Percentiles rank a stretch among this genome's conserved stretches.
Evolutionary conservation across 2,797 vertebrate genomes (phyloP).

Genomic region (Philypnodon macrostomus): DNA sequence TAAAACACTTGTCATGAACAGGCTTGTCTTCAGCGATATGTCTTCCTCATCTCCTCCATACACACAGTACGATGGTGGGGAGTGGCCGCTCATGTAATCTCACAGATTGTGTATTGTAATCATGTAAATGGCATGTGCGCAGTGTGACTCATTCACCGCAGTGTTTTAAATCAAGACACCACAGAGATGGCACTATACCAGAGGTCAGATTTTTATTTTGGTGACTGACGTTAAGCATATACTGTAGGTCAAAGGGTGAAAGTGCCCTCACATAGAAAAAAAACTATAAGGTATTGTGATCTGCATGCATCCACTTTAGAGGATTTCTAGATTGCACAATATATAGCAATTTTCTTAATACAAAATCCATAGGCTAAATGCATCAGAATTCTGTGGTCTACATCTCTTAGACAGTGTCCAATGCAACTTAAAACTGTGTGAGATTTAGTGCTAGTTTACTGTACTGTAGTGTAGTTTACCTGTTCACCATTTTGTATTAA

Average conservation of each 20-base stretch:
- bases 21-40: slow-evolving; percentile 46
- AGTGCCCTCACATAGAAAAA: no score
- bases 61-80: slow-evolving; percentile 36
- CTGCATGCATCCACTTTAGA: no score
- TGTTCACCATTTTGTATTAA: no score
- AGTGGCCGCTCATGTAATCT: slow-evolving; percentile 40
- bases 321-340: no score
- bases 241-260: slow-evolving; percentile 5
- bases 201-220: slow-evolving; percentile 33
- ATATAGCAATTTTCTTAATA: no score
- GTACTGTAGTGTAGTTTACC: no score
- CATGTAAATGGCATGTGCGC: slow-evolving; percentile 31
- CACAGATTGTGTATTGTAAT: slow-evolving; percentile 38
- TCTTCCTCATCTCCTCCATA: slow-evolving; percentile 63
- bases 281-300: no score
- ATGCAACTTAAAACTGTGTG: no score
- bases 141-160: slow-evolving; percentile 1
- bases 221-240: slow-evolving; percentile 22
- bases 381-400: no score
- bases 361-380: no score
- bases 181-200: background rate
- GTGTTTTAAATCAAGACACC: background rate
- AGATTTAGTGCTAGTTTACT: no score
- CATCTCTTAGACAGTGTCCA: no score
- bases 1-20: slow-evolving; percentile 66